Conservation (phyloP, 2,113 vertebrate species). For the Malurus elegans region DNA sequence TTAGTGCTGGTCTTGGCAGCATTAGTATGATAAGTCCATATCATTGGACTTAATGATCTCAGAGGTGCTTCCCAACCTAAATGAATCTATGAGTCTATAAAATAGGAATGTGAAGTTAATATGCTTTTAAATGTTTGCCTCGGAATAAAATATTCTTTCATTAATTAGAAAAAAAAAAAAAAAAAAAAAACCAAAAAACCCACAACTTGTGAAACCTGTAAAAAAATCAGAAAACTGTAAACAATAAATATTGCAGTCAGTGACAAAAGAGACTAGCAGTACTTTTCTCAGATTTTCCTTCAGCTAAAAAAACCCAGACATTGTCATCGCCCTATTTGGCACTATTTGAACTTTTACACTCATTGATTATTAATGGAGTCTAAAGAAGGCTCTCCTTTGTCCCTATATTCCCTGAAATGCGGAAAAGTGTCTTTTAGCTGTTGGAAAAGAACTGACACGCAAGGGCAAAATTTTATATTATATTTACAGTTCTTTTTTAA, state of each 20-base stretch:
- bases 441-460: background rate
- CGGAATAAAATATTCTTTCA: background rate
- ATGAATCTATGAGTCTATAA: background rate
- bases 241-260: background rate
- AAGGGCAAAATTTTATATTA: background rate
- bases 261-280: background rate
- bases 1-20: background rate
- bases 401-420: background rate
- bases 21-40: background rate
- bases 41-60: background rate
- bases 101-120: constrained; percentile 41
- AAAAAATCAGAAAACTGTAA: background rate
- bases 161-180: background rate
- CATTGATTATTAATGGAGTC: background rate
- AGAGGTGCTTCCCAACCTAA: background rate
- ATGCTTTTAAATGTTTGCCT: background rate
- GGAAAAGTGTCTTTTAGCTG: background rate
- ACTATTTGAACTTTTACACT: background rate
- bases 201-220: background rate
- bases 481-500: background rate
- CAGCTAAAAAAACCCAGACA: background rate
- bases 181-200: accelerated
- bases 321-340: background rate
- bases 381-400: background rate
- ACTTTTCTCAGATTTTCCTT: background rate